These are phyloP conservation scores for Lateolabrax maculatus DNA, from an alignment of 2,797 vertebrate species.

Conservation along the genomic window DNA sequence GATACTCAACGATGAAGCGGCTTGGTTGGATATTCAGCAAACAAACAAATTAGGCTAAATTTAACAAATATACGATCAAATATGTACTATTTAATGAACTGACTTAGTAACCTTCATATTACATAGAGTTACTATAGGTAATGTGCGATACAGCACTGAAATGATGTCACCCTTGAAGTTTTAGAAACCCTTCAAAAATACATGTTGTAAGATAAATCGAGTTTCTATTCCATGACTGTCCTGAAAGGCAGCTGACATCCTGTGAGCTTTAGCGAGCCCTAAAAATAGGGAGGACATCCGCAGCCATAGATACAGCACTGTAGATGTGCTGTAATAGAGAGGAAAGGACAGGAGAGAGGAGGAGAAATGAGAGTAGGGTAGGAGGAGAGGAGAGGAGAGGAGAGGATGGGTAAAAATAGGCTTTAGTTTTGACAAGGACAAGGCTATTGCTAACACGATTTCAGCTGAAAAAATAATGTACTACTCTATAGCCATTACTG, in stretches of 20 bases:
- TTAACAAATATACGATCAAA: not conserved
- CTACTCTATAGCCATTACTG: not conserved
- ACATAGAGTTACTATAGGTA: not conserved
- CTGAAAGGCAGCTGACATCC: not conserved
- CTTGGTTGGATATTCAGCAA: not conserved
- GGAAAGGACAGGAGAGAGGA: constrained; percentile 1
- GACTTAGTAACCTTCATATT: not conserved
- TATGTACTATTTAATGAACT: not conserved
- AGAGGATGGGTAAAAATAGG: constrained; percentile 16
- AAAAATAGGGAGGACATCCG: constrained; percentile 19
- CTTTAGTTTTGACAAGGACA: not conserved
- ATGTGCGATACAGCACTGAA: not conserved
- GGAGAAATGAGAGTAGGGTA: not conserved
- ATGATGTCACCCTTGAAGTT: not conserved
- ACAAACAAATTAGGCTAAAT: not conserved
- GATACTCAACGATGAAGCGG: not conserved
- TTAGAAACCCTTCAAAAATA: not conserved
- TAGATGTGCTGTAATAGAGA: constrained; percentile 15
- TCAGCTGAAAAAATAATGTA: constrained; percentile 23
- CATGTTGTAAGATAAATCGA: not conserved
- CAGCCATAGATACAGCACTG: not conserved
- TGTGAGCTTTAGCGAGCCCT: not conserved
- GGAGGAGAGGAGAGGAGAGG: not conserved
- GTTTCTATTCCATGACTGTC: not conserved
- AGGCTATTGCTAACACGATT: constrained; percentile 9